Base-by-base conservation (phyloP, 2,113 vertebrate genomes). In the Furnarius figulus region DNA sequence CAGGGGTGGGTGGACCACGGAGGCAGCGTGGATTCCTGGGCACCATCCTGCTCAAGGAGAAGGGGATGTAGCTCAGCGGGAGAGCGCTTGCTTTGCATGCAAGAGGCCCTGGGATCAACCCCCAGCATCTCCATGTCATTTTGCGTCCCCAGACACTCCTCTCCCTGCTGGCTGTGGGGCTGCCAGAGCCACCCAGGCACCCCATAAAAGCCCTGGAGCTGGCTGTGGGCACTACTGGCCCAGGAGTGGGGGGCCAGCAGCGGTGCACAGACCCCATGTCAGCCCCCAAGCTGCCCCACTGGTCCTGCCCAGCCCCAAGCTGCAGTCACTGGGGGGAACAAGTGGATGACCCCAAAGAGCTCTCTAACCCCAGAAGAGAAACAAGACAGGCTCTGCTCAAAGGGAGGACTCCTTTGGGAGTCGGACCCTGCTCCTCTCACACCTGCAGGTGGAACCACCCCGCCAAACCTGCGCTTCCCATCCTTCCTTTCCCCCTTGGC, bases 101-200 rank as follows among this genome's bases (percentile, higher is more conserved):
- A 94, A 97, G 96, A 97, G 93, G 94, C 95, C 95, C 97, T 94
- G 94, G 95, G 96, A 97, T 98, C 97, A 97, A 96, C 94, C 96
- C 95, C 88, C 53, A 91, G 66, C 30, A 79, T 74, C 84, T 87
- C 73, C 55, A 79, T 0, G 2, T 4, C 12, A 2, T 90, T 82
- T 94, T 90, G 20, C 47, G 8, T 63, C 14, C 10, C 20, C 58
- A 21, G 19, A 47, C 1, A 28, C 5, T 1, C 8, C 8, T 62
- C 8, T 62, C 24, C 8, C n/a, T 46, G 63, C 12, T 4, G 3
- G 12, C n/a, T 15, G 3, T 0, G 0, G 5, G 20, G 5, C 16
- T 22, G 6, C 1, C 17, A 55, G 5, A 44, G 13, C 9, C 3
- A 3, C 24, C 5, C 22, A 13, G 4, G 22, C 13, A 9, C 9